Conservation (phyloP, 2,888 invertebrate species). For the Himalopsyche japonica region DNA sequence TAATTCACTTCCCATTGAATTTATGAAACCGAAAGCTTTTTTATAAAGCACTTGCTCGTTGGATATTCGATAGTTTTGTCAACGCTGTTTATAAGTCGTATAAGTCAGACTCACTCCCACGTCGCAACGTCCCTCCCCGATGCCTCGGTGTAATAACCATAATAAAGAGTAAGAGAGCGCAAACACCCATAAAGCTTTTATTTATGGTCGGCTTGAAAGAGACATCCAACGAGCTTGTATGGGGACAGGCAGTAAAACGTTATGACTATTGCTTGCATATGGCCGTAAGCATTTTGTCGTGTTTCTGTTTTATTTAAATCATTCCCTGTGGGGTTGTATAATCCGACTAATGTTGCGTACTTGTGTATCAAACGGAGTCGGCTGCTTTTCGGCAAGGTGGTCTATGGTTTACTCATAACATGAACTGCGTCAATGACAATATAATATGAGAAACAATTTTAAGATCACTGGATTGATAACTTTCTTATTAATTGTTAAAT, state of each 20-base stretch:
- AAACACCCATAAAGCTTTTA: conserved; percentile 39
- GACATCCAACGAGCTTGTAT: conserved; percentile 19
- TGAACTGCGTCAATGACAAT: too few relatives aligned
- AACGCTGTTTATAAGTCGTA: not conserved
- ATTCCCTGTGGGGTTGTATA: conserved; percentile 25
- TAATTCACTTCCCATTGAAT: not conserved
- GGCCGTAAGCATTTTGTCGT: conserved; percentile 25
- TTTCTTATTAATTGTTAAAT: too few relatives aligned
- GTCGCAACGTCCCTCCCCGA: conserved; percentile 13
- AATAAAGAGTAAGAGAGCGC: conserved; percentile 38
- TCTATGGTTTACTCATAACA: not conserved
- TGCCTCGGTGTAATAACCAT: conserved; percentile 35
- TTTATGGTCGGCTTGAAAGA: conserved; percentile 26
- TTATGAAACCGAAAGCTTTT: not conserved
- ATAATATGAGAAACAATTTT: too few relatives aligned
- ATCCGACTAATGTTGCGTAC: conserved; percentile 25
- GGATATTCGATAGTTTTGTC: not conserved
- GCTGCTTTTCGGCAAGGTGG: conserved; percentile 1
- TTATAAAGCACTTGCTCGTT: not conserved
- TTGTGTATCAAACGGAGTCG: conserved; percentile 15
- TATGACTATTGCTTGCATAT: conserved; percentile 34
- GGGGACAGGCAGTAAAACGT: conserved; percentile 33
- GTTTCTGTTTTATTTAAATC: conserved; percentile 35
- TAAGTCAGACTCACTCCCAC: not conserved
- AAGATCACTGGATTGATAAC: too few relatives aligned